Evolutionary conservation across 2,888 invertebrate species (phyloP), one percentile per base, ranked within the genome.

Genomic region (Lycophotia porphyrea): DNA sequence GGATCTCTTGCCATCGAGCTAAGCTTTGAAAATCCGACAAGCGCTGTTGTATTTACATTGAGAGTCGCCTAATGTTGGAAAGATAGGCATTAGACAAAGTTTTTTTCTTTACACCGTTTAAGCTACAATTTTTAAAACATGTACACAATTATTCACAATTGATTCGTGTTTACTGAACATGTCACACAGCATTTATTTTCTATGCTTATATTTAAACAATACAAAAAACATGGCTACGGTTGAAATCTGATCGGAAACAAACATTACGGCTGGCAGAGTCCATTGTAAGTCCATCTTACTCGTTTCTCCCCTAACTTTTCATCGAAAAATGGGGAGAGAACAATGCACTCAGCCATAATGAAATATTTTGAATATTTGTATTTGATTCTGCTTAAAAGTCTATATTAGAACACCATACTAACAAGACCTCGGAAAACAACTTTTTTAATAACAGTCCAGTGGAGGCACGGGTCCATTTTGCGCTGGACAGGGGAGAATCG

Each of bases 301-400:
- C 82, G n/a, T 31, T n/a, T 47, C 58, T 47, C 21, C 73, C 84
- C 85, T 75, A 86, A 91, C 88, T 90, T 90, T 91, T 89, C 90
- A 91, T 89, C 87, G 86, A 87, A 90, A 91, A 89, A 87, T 87
- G 84, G 91, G 93, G 91, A 90, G 84, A 87, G 88, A 90, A 93
- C 93, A 93, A 93, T 92, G 89, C 89, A 87, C 88, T 82, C 88
- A 88, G 80, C 86, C 88, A 87, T 93, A 94, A 95, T 95, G 94
- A 95, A 96, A 95, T 95, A 95, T 93, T 94, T 93, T 90, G 93
- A 93, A 95, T 95, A 95, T 94, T 94, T 95, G 93, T 93, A 93
- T 94, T 93, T 93, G 93, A 95, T 94, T 94, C 90, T 90, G 89
- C 90, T 89, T 79, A 87, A 89, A 88, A 83, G 78, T 88, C 89